Conservation (phyloP, 2,888 invertebrate species). For the Dugesia japonica region DNA sequence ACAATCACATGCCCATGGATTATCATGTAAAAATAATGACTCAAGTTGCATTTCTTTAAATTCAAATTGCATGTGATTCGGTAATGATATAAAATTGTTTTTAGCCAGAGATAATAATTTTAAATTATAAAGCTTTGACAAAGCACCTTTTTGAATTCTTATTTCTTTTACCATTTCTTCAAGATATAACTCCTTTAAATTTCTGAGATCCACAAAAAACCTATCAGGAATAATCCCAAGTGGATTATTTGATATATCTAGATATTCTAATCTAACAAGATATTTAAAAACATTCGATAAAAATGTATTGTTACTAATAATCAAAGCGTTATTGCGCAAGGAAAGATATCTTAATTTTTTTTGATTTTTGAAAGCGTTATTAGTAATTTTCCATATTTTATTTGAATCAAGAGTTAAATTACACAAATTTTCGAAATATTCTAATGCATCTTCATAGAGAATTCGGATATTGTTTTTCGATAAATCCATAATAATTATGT, state of each 20-base stretch:
- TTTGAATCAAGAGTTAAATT: not conserved
- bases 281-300: not conserved
- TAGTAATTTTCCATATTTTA: slow-evolving; percentile 5
- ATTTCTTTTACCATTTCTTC: slow-evolving; percentile 10
- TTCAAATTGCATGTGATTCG: not conserved
- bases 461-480: not conserved
- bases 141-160: not conserved
- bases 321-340: not conserved
- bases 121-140: not conserved
- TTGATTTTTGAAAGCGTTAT: slow-evolving; percentile 6
- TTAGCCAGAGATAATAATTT: not conserved
- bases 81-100: not conserved
- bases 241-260: not conserved
- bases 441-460: slow-evolving; percentile 8
- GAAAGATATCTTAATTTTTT: not conserved
- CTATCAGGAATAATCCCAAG: not conserved
- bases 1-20: slow-evolving; percentile 14
- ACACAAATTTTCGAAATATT: not conserved
- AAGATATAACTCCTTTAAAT: not conserved
- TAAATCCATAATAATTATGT: not conserved
- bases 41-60: not conserved
- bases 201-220: not conserved
- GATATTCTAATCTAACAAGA: not conserved
- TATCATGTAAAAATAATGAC: not conserved
- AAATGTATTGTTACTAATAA: slow-evolving; percentile 7